These are phyloP conservation scores for Petrocephalus zakoni DNA, from an alignment of 2,113 vertebrate species.

Conservation along the genomic window DNA sequence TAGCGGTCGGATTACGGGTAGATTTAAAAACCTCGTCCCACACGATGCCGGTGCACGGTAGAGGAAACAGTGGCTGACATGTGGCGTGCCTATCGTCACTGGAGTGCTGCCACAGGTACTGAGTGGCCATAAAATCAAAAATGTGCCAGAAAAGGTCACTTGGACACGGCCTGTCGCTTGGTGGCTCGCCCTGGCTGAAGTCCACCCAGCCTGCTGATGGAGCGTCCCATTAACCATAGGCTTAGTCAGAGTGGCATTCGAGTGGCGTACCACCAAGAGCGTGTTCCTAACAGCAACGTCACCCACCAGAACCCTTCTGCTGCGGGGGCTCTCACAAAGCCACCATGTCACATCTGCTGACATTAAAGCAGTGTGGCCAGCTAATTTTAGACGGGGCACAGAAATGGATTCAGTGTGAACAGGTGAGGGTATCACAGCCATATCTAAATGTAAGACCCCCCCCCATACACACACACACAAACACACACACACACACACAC, in stretches of 20 bases:
- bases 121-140: not conserved
- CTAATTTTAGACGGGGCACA: conserved; percentile 29
- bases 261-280: not conserved
- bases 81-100: not conserved
- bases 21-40: conserved; percentile 28
- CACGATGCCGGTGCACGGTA: not conserved
- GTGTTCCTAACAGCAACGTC: conserved; percentile 4
- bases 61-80: not conserved
- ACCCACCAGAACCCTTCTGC: conserved; percentile 30
- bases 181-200: not conserved
- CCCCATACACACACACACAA: too few species aligned
- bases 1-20: conserved; percentile 41
- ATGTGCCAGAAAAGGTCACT: not conserved
- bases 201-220: not conserved
- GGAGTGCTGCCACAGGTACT: not conserved
- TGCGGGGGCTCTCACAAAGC: conserved; percentile 11
- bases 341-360: not conserved
- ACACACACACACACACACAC: too few species aligned
- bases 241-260: not conserved
- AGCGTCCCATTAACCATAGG: not conserved
- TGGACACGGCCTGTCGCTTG: too few species aligned
- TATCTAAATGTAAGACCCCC: not conserved
- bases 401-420: conserved; percentile 17
- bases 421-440: conserved; percentile 20
- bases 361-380: conserved; percentile 22